A percentile compares a stretch with the other conserved stretches of the same genome.
Conservation (phyloP, 2,797 vertebrate species). For the Gobionotothen gibberifrons region DNA sequence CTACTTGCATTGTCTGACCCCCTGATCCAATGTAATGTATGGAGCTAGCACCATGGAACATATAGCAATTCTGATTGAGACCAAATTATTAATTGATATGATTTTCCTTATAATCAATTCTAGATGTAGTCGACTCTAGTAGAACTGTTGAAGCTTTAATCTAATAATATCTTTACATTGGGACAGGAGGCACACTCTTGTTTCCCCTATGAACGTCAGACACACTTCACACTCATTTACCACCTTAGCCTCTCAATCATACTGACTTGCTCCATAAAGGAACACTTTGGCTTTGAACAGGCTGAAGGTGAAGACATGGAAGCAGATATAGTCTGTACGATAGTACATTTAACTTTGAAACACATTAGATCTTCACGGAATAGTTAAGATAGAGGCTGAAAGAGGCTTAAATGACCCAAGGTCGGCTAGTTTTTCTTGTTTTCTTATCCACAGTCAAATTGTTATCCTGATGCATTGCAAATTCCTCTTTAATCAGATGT, state of each 20-base stretch:
- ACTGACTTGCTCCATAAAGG: not conserved
- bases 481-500: conserved; percentile 1
- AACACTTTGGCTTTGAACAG: not conserved
- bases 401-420: not conserved
- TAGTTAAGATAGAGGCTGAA: not conserved
- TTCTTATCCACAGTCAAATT: not conserved
- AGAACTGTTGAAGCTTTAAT: not conserved
- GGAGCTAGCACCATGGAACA: no score
- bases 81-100: not conserved
- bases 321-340: not conserved
- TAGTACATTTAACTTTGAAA: not conserved
- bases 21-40: no score
- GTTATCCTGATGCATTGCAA: conserved; percentile 16
- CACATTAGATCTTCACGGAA: not conserved
- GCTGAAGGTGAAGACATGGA: not conserved
- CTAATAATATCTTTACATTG: not conserved
- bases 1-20: not conserved
- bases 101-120: no score
- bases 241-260: not conserved
- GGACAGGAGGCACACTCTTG: not conserved
- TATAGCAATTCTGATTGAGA: no score
- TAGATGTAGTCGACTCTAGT: no score
- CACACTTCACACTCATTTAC: not conserved
- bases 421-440: not conserved
- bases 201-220: no score